phyloP scores from a whole-genome alignment of 2,113 vertebrate genomes.

The Serilophus lunatus region DNA sequence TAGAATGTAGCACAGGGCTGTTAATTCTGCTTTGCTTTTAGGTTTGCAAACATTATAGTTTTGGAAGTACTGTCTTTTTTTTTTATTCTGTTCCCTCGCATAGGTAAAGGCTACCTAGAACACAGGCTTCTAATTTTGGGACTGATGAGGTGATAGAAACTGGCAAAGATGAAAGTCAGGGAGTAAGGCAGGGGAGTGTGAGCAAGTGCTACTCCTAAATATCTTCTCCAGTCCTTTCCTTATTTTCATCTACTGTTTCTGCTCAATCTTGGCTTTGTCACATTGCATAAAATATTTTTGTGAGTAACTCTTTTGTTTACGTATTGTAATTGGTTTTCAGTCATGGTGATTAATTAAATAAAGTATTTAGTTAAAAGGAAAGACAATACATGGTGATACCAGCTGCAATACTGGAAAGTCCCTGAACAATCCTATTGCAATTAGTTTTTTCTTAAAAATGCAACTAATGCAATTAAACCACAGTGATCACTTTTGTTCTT shows the following conservation, averaged over 20 bases:
- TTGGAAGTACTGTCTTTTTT: background rate
- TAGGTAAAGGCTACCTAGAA: background rate
- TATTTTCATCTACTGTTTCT: background rate
- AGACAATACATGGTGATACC: background rate
- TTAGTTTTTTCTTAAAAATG: background rate
- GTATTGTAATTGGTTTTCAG: background rate
- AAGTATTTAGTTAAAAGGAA: background rate
- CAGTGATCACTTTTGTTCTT: background rate
- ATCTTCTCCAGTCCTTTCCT: background rate
- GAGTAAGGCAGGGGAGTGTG: background rate
- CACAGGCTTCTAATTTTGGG: background rate
- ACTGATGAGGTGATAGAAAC: background rate
- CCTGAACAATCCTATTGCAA: background rate
- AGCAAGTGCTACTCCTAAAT: background rate
- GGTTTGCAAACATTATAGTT: background rate
- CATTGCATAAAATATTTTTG: background rate
- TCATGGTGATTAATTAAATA: background rate
- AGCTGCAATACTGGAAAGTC: conserved; percentile 36
- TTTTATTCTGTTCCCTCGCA: background rate
- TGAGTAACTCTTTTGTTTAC: background rate
- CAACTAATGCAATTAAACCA: background rate
- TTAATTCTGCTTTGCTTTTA: background rate
- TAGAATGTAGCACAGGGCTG: background rate
- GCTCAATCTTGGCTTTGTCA: background rate
- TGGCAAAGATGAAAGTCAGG: background rate